Conservation (phyloP, 2,888 invertebrate species). For the Nomada hirtipes region DNA sequence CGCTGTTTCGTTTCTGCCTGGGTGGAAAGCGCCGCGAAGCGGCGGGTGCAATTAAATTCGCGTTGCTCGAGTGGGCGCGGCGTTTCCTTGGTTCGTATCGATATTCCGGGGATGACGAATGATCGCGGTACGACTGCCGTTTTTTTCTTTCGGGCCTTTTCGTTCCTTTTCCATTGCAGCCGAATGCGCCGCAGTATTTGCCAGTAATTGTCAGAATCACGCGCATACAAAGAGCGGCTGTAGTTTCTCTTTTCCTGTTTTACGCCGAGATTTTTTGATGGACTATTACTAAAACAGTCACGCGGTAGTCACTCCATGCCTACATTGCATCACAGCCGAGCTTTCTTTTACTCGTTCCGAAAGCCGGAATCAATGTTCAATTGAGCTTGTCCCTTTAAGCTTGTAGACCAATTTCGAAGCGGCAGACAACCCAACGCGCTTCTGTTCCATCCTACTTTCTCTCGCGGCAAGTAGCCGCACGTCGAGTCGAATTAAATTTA, state of each 20-base stretch:
- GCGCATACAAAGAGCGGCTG: background rate
- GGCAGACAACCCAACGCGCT: background rate
- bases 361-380: background rate
- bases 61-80: background rate
- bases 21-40: background rate
- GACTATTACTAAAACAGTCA: slow-evolving; percentile 24
- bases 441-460: too few species aligned
- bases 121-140: background rate
- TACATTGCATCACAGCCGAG: slow-evolving; percentile 9
- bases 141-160: background rate
- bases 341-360: slow-evolving; percentile 13
- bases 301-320: slow-evolving; percentile 12
- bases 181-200: background rate
- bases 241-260: background rate
- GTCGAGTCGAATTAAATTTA: background rate
- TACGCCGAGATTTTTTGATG: background rate
- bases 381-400: background rate
- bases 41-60: slow-evolving; percentile 9
- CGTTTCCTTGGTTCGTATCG: background rate
- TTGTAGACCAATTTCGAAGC: background rate
- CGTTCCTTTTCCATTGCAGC: background rate
- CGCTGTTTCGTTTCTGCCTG: background rate
- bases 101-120: background rate
- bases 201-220: background rate
- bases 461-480: too few species aligned